Percentiles rank a stretch among this genome's conserved stretches.
Evolutionary conservation across 2,797 vertebrate species (phyloP).

Genomic region (Scleropages formosus): DNA sequence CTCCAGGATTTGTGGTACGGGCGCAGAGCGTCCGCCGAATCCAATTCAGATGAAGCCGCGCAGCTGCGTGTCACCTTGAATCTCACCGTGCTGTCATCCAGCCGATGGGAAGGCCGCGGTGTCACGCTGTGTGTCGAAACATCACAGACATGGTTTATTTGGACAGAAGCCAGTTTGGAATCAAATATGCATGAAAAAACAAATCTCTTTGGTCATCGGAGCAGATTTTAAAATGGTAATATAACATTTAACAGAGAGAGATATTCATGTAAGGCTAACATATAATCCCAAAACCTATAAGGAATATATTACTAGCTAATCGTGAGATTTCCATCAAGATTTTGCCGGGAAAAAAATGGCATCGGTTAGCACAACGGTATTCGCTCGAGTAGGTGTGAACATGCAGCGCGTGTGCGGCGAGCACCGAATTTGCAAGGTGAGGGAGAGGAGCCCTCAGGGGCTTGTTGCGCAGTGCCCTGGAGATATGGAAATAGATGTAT

Average conservation of each 20-base stretch:
- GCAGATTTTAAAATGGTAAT: slow-evolving; percentile 10
- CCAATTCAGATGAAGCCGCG: background rate
- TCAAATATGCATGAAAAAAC: slow-evolving; percentile 26
- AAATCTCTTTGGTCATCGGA: background rate
- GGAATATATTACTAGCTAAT: background rate
- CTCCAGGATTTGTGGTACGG: background rate
- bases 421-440: slow-evolving; percentile 10
- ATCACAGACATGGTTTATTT: background rate
- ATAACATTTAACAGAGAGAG: slow-evolving; percentile 8
- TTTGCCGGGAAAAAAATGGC: background rate
- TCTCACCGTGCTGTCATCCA: background rate
- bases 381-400: background rate
- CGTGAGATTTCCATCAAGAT: background rate
- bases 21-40: background rate
- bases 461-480: background rate
- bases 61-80: slow-evolving; percentile 15
- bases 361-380: background rate
- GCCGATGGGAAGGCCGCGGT: background rate
- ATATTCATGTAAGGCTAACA: background rate
- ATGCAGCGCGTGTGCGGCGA: background rate
- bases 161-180: background rate
- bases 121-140: background rate
- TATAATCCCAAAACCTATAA: slow-evolving; percentile 6
- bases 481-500: background rate
- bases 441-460: background rate